phyloP scores from a whole-genome alignment of 1,140 invertebrate genomes.

The Papilio aristodemus region DNA sequence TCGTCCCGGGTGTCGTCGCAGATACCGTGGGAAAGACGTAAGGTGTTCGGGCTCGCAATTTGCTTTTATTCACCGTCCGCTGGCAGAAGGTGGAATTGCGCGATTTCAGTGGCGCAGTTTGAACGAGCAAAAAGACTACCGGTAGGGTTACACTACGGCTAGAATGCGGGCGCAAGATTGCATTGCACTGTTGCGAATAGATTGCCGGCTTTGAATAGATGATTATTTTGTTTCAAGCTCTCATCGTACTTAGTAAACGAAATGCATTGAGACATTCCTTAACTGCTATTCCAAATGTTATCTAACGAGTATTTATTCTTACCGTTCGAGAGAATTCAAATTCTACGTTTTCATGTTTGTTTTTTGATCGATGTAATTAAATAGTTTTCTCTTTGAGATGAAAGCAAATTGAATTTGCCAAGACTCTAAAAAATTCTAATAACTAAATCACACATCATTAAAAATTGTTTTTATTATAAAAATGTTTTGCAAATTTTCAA shows the following conservation, averaged over 20 bases:
- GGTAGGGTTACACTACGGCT: conserved; percentile 31
- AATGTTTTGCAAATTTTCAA: neutral
- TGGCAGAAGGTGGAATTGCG: conserved; percentile 46
- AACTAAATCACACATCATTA: neutral
- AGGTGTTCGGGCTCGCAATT: conserved; percentile 54
- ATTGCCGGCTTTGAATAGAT: conserved; percentile 26
- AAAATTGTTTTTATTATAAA: neutral
- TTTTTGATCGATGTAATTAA: conserved; percentile 24
- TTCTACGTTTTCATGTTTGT: conserved; percentile 5
- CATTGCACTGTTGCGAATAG: conserved; percentile 39
- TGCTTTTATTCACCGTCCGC: conserved; percentile 60
- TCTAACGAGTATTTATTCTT: conserved; percentile 22
- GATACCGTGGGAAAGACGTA: conserved; percentile 53
- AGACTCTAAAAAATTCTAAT: neutral
- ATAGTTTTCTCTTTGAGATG: conserved; percentile 23
- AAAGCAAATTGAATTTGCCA: conserved; percentile 5
- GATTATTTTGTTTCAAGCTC: conserved; percentile 19
- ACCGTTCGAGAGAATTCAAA: neutral
- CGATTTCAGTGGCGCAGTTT: conserved; percentile 43
- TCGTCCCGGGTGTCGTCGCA: conserved; percentile 28
- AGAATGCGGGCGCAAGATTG: conserved; percentile 43
- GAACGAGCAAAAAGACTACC: conserved; percentile 44
- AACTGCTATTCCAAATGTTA: conserved; percentile 7
- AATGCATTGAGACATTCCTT: conserved; percentile 15
- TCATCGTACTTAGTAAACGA: conserved; percentile 21